These are phyloP conservation scores for Megaceryle maxima DNA, from an alignment of 2,113 vertebrate species.

Conservation along the genomic window DNA sequence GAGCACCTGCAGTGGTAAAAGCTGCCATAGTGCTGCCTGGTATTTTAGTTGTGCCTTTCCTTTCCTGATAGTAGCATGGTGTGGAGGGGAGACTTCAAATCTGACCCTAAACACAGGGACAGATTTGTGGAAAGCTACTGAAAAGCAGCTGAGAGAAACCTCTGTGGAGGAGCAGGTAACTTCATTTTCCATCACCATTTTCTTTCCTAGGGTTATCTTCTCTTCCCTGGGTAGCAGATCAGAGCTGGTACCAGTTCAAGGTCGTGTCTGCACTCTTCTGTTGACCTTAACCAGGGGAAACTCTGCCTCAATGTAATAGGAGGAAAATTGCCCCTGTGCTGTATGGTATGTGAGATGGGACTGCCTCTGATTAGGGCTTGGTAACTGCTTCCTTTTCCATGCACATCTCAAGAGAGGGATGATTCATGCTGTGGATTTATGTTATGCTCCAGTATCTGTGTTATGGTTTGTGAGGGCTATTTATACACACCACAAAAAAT, in stretches of 20 bases:
- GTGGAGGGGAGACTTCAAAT: background rate
- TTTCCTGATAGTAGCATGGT: background rate
- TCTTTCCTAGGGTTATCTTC: background rate
- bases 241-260: background rate
- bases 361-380: background rate
- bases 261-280: background rate
- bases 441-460: constrained; percentile 38
- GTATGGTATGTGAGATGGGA: background rate
- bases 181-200: background rate
- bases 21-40: background rate
- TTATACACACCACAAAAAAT: constrained; percentile 25
- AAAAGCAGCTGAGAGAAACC: background rate
- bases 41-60: background rate
- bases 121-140: background rate
- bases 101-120: background rate
- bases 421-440: constrained; percentile 39
- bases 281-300: background rate
- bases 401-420: constrained; percentile 19
- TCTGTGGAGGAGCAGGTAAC: background rate
- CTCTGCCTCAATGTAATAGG: background rate
- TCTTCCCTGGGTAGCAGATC: background rate
- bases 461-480: constrained; percentile 58
- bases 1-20: background rate
- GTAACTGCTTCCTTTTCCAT: constrained; percentile 14
- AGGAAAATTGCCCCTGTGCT: background rate